Conservation (phyloP, 2,888 invertebrate species). For the Lagria hirta region DNA sequence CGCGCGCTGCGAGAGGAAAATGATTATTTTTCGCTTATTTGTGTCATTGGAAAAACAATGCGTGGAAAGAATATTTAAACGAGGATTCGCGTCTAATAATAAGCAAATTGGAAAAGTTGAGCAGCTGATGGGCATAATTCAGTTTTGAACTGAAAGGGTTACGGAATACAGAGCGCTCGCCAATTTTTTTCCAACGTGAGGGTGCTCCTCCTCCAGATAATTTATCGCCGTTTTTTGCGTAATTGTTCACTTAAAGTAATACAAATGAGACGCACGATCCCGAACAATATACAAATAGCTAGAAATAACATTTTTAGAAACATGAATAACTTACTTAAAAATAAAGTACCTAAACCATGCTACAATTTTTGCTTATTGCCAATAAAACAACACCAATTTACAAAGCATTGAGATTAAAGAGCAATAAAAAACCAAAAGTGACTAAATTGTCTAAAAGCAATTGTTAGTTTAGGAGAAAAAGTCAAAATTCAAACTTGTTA, state of each 20-base stretch:
- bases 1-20: constrained; percentile 8
- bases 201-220: no score
- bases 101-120: constrained; percentile 9
- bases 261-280: constrained; percentile 21
- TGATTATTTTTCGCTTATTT: constrained; percentile 8
- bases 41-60: constrained; percentile 20
- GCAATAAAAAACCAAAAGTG: constrained; percentile 5
- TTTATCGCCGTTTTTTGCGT: constrained; percentile 18
- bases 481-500: constrained; percentile 15
- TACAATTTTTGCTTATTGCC: constrained; percentile 25
- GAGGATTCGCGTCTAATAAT: constrained; percentile 18
- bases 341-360: constrained; percentile 29
- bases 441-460: no score
- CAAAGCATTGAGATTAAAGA: constrained; percentile 21
- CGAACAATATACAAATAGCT: constrained; percentile 28
- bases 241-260: constrained; percentile 16
- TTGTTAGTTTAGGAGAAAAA: constrained; percentile 14
- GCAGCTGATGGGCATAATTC: constrained; percentile 20
- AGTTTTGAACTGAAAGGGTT: constrained; percentile 5
- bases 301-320: constrained; percentile 31
- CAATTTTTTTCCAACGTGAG: no score
- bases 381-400: constrained; percentile 26
- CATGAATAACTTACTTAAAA: constrained; percentile 31
- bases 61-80: constrained; percentile 17
- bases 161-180: constrained; percentile 2